A percentile compares a stretch with the other conserved stretches of the same genome.
These are phyloP conservation scores for Drosophila merina DNA, from an alignment of 2,888 invertebrate genomes.

Conservation along the genomic window DNA sequence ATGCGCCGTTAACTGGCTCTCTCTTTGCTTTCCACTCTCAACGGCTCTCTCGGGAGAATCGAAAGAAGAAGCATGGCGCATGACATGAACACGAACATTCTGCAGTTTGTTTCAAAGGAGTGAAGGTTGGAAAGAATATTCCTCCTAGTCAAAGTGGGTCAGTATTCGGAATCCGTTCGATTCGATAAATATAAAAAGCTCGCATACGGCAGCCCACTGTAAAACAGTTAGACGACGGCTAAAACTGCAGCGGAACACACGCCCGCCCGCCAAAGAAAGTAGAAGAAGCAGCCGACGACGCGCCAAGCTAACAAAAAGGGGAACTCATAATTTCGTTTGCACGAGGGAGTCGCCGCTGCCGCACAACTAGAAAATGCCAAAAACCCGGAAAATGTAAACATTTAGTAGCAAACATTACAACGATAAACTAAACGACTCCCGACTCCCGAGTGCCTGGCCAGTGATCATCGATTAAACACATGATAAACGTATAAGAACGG, in stretches of 20 bases:
- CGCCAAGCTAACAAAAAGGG: slow-evolving; percentile 37
- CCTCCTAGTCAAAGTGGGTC: slow-evolving; percentile 72
- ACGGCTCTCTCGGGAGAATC: background rate
- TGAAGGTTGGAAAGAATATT: slow-evolving; percentile 70
- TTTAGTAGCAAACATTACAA: slow-evolving; percentile 22
- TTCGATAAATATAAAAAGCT: slow-evolving; percentile 37
- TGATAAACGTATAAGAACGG: slow-evolving; percentile 28
- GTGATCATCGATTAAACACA: slow-evolving; percentile 42
- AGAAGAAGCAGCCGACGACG: slow-evolving; percentile 23
- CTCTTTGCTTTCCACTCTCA: slow-evolving; percentile 33
- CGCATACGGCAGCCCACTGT: background rate
- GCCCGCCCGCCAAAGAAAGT: slow-evolving; percentile 22
- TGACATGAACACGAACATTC: slow-evolving; percentile 53
- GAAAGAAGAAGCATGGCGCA: slow-evolving; percentile 39
- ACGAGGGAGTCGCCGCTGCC: slow-evolving; percentile 23
- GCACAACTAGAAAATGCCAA: slow-evolving; percentile 5
- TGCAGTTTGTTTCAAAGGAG: slow-evolving; percentile 73
- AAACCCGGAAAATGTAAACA: slow-evolving; percentile 50
- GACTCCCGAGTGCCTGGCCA: slow-evolving; percentile 16
- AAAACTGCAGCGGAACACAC: slow-evolving; percentile 17
- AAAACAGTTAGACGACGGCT: slow-evolving; percentile 2
- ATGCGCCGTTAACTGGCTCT: slow-evolving; percentile 66
- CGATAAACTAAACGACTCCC: slow-evolving; percentile 12
- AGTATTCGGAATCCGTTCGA: slow-evolving; percentile 55
- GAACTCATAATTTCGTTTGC: slow-evolving; percentile 38